Base-by-base conservation (phyloP, 2,888 invertebrate genomes). In the Neoascia interrupta region DNA sequence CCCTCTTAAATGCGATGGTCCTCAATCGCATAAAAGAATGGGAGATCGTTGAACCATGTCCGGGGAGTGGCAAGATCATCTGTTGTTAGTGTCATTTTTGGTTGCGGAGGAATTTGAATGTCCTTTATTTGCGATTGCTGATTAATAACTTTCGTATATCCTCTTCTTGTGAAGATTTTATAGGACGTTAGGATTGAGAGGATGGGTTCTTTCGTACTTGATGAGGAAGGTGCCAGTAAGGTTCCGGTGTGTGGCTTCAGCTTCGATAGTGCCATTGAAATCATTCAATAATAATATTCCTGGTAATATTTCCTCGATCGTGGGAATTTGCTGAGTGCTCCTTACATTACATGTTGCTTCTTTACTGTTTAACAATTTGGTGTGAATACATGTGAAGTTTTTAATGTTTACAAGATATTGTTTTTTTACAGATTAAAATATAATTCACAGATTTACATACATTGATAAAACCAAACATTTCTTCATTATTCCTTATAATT, bases 371-470 rank as follows among this genome's bases (percentile, higher is more conserved):
- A 53, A 21, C 0, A 53, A 53, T 13, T 53, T 53, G n/a, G n/a
- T n/a, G 26, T 26, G 31, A 11, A 53, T 53, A 10, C 51, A 56
- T 31, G 41, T 43, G n/a, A 23, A 36, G 45, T 45, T 36, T 26
- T 26, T 36, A 11, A 31, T 11, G n/a, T 36, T 36, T 36, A 60
- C 36, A 45, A 60, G n/a, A 45, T 60, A 31, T 45, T 16, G 19
- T 11, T 60, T 51, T n/a, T 26, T 26, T 5, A 26, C 26, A 26
- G 26, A 26, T 26, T 19, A 51, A 31, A 15, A 63, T n/a, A 31
- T n/a, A 15, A 41, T 51, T 61, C n/a, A 47, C 19, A 11, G 26
- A n/a, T 37, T 56, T 56, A 41, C 39, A 41, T 19, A 41, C 18
- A 21, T 34, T 43, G n/a, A 34, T 13, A 39, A 39, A n/a, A 18